Conservation (phyloP, 2,797 vertebrate genomes). For the Chaenodraco wilsoni region DNA sequence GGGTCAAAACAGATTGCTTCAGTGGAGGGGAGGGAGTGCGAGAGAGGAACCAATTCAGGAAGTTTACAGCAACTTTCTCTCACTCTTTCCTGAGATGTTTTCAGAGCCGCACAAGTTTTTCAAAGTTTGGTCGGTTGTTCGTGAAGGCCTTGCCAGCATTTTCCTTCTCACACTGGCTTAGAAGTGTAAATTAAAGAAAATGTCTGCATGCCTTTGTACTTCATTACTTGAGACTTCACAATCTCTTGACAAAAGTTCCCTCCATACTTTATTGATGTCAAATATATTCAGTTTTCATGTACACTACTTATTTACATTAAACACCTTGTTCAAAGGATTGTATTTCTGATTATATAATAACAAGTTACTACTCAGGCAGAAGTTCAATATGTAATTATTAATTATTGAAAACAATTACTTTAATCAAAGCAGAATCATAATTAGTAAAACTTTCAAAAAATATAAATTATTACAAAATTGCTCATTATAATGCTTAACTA, state of each 20-base stretch:
- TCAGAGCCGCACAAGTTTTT: conserved; percentile 56
- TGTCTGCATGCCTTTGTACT: background rate
- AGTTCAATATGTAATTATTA: background rate
- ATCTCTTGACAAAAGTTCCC: background rate
- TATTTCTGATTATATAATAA: background rate
- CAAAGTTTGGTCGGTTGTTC: conserved; percentile 44
- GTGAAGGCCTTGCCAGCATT: conserved; percentile 44
- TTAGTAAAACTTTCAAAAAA: background rate
- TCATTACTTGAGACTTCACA: conserved; percentile 9
- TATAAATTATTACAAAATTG: background rate
- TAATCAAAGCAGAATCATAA: background rate
- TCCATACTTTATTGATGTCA: background rate
- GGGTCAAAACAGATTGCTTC: conserved; percentile 80
- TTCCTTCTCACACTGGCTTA: conserved; percentile 34
- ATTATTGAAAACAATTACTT: background rate
- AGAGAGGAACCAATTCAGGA: conserved; percentile 60
- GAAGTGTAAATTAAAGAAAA: conserved; percentile 61
- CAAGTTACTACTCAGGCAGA: background rate
- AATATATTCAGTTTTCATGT: background rate
- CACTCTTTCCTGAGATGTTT: conserved; percentile 47
- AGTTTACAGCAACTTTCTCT: conserved; percentile 75
- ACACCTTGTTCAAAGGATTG: conserved; percentile 1
- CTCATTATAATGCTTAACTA: background rate
- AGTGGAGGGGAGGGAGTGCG: conserved; percentile 40
- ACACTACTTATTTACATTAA: background rate